Conservation (phyloP, 2,797 vertebrate genomes). For the Microtus agrestis region DNA sequence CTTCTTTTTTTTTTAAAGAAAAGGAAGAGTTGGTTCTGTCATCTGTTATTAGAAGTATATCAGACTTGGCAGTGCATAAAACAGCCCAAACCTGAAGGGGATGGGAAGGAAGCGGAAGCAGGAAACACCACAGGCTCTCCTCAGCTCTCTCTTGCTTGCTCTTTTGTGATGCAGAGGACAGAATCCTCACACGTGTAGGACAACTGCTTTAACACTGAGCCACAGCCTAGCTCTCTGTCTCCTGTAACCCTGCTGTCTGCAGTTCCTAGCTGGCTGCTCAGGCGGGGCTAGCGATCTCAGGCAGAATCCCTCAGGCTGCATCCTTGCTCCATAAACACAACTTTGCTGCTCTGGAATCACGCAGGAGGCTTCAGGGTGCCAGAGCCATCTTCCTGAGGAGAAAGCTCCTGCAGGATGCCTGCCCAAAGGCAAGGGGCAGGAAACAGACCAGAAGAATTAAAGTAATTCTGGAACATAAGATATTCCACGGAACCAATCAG, state of each 20-base stretch:
- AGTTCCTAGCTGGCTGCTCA: constrained; percentile 15
- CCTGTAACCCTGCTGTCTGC: neutral
- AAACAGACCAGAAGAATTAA: constrained; percentile 72
- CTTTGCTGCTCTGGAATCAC: neutral
- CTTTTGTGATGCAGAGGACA: neutral
- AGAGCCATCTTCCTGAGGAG: neutral
- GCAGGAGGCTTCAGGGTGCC: neutral
- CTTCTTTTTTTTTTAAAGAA: neutral
- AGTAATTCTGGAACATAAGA: constrained; percentile 60
- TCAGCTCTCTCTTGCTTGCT: neutral
- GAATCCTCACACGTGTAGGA: neutral
- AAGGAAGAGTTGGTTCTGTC: neutral
- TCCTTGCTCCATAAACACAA: neutral
- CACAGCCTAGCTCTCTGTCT: neutral
- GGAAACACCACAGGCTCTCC: neutral
- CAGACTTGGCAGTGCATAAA: neutral
- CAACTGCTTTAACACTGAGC: neutral
- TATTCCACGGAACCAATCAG: constrained; percentile 69
- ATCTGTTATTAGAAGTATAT: constrained; percentile 7
- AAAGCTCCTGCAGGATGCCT: neutral
- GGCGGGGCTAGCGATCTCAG: neutral
- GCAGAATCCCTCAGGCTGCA: neutral
- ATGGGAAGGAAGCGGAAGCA: neutral
- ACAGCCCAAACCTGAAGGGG: neutral
- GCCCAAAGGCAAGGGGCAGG: constrained; percentile 62